Conservation (phyloP, 2,797 vertebrate genomes). For the Microctenopoma lineatum region DNA sequence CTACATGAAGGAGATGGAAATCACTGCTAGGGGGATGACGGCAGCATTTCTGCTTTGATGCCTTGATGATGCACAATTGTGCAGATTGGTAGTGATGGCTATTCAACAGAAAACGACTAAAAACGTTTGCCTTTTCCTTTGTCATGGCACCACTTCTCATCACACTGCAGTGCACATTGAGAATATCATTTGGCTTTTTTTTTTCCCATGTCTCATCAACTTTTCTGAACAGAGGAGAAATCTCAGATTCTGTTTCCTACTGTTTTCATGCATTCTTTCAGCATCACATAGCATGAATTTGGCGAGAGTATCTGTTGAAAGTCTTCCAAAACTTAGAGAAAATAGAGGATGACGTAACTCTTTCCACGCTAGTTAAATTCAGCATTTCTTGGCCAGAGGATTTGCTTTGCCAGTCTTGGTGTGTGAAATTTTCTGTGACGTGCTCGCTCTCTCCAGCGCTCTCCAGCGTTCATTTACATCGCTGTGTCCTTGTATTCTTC, state of each 20-base stretch:
- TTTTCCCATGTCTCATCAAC: constrained; percentile 46
- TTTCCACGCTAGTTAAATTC: constrained; percentile 73
- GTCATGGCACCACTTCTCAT: constrained; percentile 14
- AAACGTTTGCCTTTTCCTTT: constrained; percentile 18
- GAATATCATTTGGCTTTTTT: constrained; percentile 33
- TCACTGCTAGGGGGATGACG: constrained; percentile 22
- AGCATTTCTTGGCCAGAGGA: constrained; percentile 46
- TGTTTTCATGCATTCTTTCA: constrained; percentile 59
- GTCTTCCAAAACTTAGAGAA: constrained; percentile 63
- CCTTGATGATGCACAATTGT: constrained; percentile 38
- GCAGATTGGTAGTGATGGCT: constrained; percentile 44
- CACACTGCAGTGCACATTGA: constrained; percentile 22
- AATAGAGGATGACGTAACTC: constrained; percentile 71
- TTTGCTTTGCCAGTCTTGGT: constrained; percentile 55
- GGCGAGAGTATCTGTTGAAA: constrained; percentile 67
- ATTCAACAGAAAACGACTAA: constrained; percentile 35
- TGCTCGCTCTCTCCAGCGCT: constrained; percentile 25
- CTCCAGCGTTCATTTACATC: constrained; percentile 40
- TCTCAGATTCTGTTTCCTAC: constrained; percentile 46
- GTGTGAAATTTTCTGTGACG: constrained; percentile 68
- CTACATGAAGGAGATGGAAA: constrained; percentile 30
- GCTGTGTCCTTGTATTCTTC: constrained; percentile 6
- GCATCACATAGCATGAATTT: constrained; percentile 56
- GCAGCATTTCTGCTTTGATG: constrained; percentile 1
- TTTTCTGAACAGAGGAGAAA: constrained; percentile 57